These are phyloP conservation scores for Helicolenus hilgendorfi DNA, from an alignment of 2,797 vertebrate species.

Conservation along the genomic window DNA sequence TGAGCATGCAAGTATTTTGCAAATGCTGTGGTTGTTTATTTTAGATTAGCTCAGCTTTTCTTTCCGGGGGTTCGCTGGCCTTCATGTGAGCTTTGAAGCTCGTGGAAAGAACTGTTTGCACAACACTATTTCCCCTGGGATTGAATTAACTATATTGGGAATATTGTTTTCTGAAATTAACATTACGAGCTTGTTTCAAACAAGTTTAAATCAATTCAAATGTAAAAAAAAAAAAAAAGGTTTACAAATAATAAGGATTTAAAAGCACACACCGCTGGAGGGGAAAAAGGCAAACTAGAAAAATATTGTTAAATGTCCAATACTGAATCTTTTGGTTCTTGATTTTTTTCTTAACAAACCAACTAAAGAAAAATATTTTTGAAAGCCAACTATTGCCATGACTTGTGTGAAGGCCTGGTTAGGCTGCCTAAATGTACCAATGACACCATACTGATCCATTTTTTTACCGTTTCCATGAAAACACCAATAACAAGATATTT, in stretches of 20 bases:
- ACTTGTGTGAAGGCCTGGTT: neutral
- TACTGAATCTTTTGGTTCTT: neutral
- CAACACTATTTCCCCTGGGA: constrained; percentile 58
- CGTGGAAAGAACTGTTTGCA: constrained; percentile 65
- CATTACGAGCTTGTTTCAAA: constrained; percentile 60
- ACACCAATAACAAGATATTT: neutral
- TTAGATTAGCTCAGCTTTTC: constrained; percentile 55
- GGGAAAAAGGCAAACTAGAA: constrained; percentile 1
- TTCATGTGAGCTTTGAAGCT: constrained; percentile 72
- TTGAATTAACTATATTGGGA: constrained; percentile 37
- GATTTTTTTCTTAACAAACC: neutral
- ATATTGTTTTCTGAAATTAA: constrained; percentile 59
- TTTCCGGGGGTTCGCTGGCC: constrained; percentile 42
- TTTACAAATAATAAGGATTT: constrained; percentile 25
- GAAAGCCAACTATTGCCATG: neutral
- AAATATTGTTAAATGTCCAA: constrained; percentile 23
- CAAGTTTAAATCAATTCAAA: constrained; percentile 56
- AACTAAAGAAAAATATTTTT: neutral
- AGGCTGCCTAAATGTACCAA: neutral
- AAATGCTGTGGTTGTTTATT: constrained; percentile 61
- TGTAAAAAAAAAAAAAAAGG: constrained; percentile 27
- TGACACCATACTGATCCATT: neutral
- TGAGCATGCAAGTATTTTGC: neutral
- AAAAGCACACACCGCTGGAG: constrained; percentile 21
- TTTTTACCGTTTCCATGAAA: neutral